Percentiles rank a stretch among this genome's conserved stretches.
Evolutionary conservation across 2,113 vertebrate species (phyloP).

Genomic region (Oreocharis arfaki): DNA sequence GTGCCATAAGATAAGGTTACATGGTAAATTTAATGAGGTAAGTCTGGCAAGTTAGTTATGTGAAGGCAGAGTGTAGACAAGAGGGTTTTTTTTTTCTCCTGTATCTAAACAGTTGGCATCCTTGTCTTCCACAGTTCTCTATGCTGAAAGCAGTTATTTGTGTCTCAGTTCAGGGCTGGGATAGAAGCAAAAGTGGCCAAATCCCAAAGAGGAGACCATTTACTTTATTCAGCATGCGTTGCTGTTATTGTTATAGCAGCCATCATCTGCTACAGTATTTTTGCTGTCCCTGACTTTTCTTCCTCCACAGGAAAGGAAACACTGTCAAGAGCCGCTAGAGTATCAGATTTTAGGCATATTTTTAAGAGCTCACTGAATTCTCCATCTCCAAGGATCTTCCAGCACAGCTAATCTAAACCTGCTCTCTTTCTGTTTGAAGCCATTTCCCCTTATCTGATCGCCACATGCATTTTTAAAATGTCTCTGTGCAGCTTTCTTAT

Average conservation of each 20-base stretch:
- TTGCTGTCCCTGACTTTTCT: not conserved
- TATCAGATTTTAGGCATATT: not conserved
- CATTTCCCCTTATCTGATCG: fast-evolving
- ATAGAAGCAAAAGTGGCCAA: not conserved
- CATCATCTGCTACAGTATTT: not conserved
- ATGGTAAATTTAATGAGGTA: not conserved
- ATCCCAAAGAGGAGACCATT: not conserved
- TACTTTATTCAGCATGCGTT: not conserved
- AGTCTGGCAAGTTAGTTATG: not conserved
- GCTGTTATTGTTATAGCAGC: not conserved
- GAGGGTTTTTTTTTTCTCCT: not conserved
- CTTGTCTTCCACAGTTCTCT: not conserved
- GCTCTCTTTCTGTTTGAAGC: not conserved
- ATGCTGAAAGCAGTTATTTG: not conserved
- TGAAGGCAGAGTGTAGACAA: not conserved
- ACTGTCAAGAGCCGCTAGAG: not conserved
- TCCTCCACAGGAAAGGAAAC: not conserved
- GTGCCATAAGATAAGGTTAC: not conserved
- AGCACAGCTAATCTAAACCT: not conserved
- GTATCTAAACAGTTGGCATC: not conserved
- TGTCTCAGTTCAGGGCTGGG: not conserved
- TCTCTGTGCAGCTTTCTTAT: not conserved
- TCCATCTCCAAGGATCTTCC: not conserved
- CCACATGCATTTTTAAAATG: not conserved
- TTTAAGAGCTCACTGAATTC: not conserved